Evolutionary conservation across 2,888 invertebrate species (phyloP).

Genomic region (Caenorhabditis sp.): DNA sequence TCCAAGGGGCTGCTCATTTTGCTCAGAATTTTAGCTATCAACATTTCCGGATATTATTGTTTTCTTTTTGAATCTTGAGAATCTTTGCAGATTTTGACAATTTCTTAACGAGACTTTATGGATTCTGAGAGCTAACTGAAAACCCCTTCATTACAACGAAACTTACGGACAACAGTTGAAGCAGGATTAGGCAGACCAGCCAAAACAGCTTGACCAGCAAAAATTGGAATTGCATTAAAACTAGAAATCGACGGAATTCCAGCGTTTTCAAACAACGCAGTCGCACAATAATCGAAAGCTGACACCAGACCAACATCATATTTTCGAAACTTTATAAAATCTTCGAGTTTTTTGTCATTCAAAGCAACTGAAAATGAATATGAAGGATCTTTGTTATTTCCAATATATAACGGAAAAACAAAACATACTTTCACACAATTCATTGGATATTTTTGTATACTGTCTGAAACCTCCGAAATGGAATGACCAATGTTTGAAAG

Average conservation of each 20-base stretch:
- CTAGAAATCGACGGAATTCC: slow-evolving; percentile 18
- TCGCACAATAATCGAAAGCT: slow-evolving; percentile 34
- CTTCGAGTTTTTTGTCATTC: slow-evolving; percentile 17
- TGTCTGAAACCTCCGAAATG: slow-evolving; percentile 11
- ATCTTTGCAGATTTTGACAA: too few species aligned
- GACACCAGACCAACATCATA: slow-evolving; percentile 39
- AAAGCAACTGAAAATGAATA: slow-evolving; percentile 19
- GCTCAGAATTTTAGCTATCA: too few species aligned
- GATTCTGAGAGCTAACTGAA: too few species aligned
- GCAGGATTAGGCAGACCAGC: slow-evolving; percentile 18
- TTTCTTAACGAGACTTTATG: too few species aligned
- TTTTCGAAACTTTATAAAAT: slow-evolving; percentile 23
- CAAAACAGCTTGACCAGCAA: not conserved
- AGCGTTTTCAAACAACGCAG: slow-evolving; percentile 9
- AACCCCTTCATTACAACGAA: not conserved
- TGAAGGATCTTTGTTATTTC: not conserved
- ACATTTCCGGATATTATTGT: too few species aligned
- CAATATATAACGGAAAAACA: too few species aligned
- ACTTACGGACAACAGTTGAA: slow-evolving; percentile 13
- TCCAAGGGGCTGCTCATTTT: too few species aligned
- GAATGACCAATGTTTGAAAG: slow-evolving; percentile 21
- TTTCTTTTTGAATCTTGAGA: too few species aligned
- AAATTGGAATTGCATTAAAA: slow-evolving; percentile 14
- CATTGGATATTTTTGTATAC: slow-evolving; percentile 13
- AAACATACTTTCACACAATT: slow-evolving; percentile 21